A percentile compares a stretch with the other conserved stretches of the same genome.
Evolutionary conservation across 2,797 vertebrate genomes (phyloP).

Genomic region (Halcyon chelicuti): DNA sequence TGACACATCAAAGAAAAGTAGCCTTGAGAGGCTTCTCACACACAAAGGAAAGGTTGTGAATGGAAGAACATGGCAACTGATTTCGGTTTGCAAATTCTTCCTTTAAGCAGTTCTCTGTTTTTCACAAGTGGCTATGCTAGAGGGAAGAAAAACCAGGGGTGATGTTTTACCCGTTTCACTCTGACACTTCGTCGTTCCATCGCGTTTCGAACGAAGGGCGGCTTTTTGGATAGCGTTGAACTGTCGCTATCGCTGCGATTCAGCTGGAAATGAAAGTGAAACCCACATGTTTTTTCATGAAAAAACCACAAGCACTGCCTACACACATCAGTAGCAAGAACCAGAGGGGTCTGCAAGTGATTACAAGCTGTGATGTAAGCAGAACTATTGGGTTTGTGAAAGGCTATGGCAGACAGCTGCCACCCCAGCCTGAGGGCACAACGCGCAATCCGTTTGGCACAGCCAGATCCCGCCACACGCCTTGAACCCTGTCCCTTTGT

Average conservation of each 20-base stretch:
- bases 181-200: conserved; percentile 93
- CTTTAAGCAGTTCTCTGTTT: not conserved
- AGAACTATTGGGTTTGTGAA: not conserved
- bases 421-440: not conserved
- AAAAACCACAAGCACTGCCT: not conserved
- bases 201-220: conserved; percentile 94
- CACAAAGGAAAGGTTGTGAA: not conserved
- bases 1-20: not conserved
- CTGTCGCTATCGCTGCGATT: conserved; percentile 98
- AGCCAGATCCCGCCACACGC: not conserved
- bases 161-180: conserved; percentile 89
- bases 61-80: not conserved
- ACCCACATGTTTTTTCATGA: not conserved
- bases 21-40: not conserved
- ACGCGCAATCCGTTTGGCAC: not conserved
- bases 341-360: not conserved
- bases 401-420: not conserved
- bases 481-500: not conserved
- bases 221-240: conserved; percentile 94
- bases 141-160: not conserved
- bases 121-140: not conserved
- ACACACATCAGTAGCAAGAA: not conserved
- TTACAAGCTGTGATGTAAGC: not conserved
- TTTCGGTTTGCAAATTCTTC: not conserved
- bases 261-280: conserved; percentile 80